These are phyloP conservation scores for Eulimnadia texana DNA, from an alignment of 1,140 invertebrate species.

Conservation along the genomic window DNA sequence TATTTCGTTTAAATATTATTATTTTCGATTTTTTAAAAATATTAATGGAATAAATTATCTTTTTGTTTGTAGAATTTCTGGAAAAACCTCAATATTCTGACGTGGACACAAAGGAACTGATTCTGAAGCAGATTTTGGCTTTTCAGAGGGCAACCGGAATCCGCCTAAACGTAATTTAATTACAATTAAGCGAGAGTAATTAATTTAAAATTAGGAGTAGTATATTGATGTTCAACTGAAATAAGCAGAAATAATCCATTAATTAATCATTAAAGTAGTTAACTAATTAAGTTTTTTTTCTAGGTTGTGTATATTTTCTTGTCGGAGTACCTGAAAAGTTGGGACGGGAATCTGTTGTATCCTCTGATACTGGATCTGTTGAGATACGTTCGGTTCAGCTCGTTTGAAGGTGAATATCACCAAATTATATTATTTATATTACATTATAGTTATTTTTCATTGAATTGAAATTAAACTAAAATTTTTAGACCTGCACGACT, in stretches of 20 bases:
- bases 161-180: not conserved
- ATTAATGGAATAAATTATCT: no score
- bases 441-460: no score
- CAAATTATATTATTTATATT: no score
- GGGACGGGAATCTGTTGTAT: not conserved
- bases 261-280: no score
- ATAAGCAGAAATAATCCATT: no score
- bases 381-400: not conserved
- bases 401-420: not conserved
- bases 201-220: no score
- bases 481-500: not conserved
- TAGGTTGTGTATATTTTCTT: not conserved
- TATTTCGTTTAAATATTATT: not conserved
- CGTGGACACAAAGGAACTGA: not conserved
- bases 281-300: no score
- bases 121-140: not conserved
- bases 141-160: not conserved
- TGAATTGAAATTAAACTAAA: no score
- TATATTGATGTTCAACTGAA: no score
- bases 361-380: not conserved
- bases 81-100: not conserved
- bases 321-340: not conserved
- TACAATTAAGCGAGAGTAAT: no score
- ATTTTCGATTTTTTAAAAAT: not conserved
- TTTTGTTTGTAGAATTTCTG: not conserved